phyloP scores from a whole-genome alignment of 2,888 invertebrate genomes.

The Yponomeuta malinellus region DNA sequence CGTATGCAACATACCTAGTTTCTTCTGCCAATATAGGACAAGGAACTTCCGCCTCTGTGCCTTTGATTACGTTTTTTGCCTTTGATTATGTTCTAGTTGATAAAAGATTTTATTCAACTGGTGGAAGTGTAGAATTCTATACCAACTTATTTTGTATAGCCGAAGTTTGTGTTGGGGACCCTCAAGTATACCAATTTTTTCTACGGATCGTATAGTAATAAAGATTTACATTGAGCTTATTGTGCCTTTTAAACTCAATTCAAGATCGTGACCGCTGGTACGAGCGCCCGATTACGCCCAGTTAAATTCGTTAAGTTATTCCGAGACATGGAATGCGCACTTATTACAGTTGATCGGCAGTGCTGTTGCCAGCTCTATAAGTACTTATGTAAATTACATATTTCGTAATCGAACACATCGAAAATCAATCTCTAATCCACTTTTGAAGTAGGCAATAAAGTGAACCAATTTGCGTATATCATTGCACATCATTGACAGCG shows the following conservation, averaged over 20 bases:
- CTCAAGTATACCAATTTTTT: too few species aligned
- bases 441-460: not conserved
- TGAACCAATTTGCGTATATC: not conserved
- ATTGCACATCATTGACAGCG: not conserved
- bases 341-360: not conserved
- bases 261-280: slow-evolving; percentile 8
- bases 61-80: not conserved
- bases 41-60: not conserved
- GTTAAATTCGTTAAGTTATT: slow-evolving; percentile 6
- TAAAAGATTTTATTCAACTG: too few species aligned
- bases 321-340: slow-evolving; percentile 4
- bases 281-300: slow-evolving; percentile 7
- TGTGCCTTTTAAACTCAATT: not conserved
- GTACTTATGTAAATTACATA: not conserved
- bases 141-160: too few species aligned
- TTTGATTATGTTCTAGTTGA: too few species aligned
- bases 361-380: not conserved
- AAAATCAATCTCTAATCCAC: not conserved
- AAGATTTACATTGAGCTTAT: slow-evolving; percentile 24
- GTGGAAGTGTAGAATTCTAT: too few species aligned
- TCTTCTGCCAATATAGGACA: slow-evolving; percentile 2
- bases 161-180: too few species aligned
- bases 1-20: not conserved
- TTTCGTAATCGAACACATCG: slow-evolving; percentile 1
- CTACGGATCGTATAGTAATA: not conserved